Conservation (phyloP, 2,888 invertebrate species). For the Deilephila porcellus region DNA sequence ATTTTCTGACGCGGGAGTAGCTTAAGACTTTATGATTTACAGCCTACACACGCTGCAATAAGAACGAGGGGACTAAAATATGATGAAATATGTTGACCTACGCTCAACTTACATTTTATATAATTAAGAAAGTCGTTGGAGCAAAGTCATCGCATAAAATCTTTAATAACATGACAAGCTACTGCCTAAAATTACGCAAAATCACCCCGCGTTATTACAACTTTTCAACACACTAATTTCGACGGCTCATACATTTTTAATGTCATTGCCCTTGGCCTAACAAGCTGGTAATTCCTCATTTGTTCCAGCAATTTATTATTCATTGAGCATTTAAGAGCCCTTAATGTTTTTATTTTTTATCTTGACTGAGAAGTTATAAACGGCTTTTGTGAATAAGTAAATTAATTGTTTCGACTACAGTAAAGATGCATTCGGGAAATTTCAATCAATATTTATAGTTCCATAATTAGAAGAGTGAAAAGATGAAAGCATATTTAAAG, state of each 20-base stretch:
- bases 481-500: not conserved
- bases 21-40: too few species aligned
- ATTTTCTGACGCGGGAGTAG: too few species aligned
- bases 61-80: too few species aligned
- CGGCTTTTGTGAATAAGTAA: not conserved
- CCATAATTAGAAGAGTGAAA: not conserved
- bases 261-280: conserved; percentile 10
- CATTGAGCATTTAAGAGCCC: not conserved
- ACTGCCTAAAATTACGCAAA: not conserved
- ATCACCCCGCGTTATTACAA: not conserved
- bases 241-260: not conserved
- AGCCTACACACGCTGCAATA: too few species aligned
- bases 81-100: too few species aligned
- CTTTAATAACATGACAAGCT: conserved; percentile 12
- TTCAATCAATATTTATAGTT: too few species aligned
- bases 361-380: not conserved
- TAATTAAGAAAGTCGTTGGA: too few species aligned
- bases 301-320: conserved; percentile 13
- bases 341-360: not conserved
- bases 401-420: not conserved
- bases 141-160: not conserved
- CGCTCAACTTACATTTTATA: too few species aligned
- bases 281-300: conserved; percentile 22
- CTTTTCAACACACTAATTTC: conserved; percentile 11
- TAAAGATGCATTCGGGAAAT: too few species aligned